These are phyloP conservation scores for Sebastes itinus DNA, from an alignment of 2,797 vertebrate genomes.

Conservation along the genomic window DNA sequence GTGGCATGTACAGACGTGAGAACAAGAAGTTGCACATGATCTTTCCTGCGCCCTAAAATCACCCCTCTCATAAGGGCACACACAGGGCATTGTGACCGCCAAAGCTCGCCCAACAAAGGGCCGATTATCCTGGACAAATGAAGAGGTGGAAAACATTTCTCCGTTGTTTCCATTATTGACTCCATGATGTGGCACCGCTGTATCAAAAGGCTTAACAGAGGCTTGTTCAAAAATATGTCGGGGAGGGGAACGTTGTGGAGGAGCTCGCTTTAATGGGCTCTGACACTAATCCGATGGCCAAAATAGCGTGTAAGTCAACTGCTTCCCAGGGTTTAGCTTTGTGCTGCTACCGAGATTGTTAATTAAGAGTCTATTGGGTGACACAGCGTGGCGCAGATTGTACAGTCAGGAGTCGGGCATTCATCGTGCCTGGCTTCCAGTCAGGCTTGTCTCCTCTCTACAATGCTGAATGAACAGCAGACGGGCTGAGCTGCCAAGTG, in stretches of 20 bases:
- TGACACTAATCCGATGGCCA: slow-evolving; percentile 71
- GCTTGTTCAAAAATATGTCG: slow-evolving; percentile 16
- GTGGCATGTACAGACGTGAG: slow-evolving; percentile 9
- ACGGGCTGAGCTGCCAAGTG: slow-evolving; percentile 11
- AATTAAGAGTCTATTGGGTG: slow-evolving; percentile 45
- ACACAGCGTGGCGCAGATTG: slow-evolving; percentile 56
- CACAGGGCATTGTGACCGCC: slow-evolving; percentile 14
- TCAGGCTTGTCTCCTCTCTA: neutral
- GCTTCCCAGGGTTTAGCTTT: slow-evolving; percentile 65
- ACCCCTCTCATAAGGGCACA: slow-evolving; percentile 17
- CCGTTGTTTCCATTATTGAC: slow-evolving; percentile 34
- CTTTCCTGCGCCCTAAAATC: neutral
- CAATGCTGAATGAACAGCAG: neutral
- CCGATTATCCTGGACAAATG: slow-evolving; percentile 52
- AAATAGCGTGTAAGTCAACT: slow-evolving; percentile 48
- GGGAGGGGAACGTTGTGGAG: slow-evolving; percentile 1
- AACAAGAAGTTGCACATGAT: neutral
- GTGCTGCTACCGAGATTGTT: slow-evolving; percentile 35
- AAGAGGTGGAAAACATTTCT: slow-evolving; percentile 49
- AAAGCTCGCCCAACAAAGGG: slow-evolving; percentile 39
- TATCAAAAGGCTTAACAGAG: slow-evolving; percentile 44
- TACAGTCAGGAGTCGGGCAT: slow-evolving; percentile 44
- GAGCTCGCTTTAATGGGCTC: slow-evolving; percentile 67
- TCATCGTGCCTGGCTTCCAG: slow-evolving; percentile 13
- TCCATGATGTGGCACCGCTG: slow-evolving; percentile 23